Evolutionary conservation across 2,888 invertebrate species (phyloP).

Genomic region (Euphydryas editha): DNA sequence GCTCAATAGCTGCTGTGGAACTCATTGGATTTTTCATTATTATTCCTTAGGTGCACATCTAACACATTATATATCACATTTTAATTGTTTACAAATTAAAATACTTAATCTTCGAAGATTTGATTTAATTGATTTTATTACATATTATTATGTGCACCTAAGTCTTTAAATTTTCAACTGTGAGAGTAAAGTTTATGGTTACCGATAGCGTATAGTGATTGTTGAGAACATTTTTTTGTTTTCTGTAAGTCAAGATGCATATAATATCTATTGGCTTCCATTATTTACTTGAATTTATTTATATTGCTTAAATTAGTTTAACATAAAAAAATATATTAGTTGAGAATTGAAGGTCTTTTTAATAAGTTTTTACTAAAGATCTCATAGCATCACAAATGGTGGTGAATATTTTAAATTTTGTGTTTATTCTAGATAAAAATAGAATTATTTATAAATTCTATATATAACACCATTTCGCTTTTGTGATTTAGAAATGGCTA

Average conservation of each 20-base stretch:
- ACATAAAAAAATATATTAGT: constrained; percentile 34
- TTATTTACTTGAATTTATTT: constrained; percentile 29
- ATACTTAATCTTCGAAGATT: background rate
- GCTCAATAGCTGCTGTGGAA: constrained; percentile 39
- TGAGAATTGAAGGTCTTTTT: constrained; percentile 33
- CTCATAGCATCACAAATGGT: constrained; percentile 39
- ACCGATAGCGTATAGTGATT: constrained; percentile 59
- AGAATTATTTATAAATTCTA: background rate
- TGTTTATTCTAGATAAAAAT: constrained; percentile 13
- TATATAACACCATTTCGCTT: constrained; percentile 49
- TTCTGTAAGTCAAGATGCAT: constrained; percentile 67
- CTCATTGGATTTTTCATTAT: background rate
- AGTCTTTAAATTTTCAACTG: constrained; percentile 3
- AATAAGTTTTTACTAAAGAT: constrained; percentile 37
- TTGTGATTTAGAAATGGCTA: constrained; percentile 76
- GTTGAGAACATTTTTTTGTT: constrained; percentile 59
- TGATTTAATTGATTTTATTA: background rate
- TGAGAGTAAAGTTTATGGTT: constrained; percentile 56
- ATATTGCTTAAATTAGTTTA: constrained; percentile 23
- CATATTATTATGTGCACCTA: background rate
- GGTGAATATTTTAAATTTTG: constrained; percentile 29
- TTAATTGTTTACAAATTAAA: background rate
- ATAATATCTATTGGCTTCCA: constrained; percentile 41
- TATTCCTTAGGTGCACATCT: background rate
- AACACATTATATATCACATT: background rate